phyloP scores from a whole-genome alignment of 2,888 invertebrate genomes.

The Alsophila aescularia region DNA sequence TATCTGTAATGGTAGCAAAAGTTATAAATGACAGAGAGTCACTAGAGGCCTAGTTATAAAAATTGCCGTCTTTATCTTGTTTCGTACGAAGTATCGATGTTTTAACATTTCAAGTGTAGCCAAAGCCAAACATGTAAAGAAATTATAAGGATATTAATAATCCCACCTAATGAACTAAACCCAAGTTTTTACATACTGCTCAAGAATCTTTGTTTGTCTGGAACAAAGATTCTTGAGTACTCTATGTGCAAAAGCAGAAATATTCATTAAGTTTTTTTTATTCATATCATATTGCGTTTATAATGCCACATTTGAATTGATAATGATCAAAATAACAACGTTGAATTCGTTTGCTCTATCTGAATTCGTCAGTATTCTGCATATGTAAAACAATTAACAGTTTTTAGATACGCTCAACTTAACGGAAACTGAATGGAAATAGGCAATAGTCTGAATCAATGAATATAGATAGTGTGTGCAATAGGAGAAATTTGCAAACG shows the following conservation, averaged over 20 bases:
- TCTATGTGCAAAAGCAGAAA: constrained; percentile 9
- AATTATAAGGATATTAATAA: too few species aligned
- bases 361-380: constrained; percentile 18
- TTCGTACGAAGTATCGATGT: too few species aligned
- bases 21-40: too few species aligned
- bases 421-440: constrained; percentile 4
- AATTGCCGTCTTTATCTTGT: too few species aligned
- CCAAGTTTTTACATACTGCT: background rate
- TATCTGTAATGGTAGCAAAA: too few species aligned
- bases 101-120: too few species aligned
- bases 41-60: too few species aligned
- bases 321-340: constrained; percentile 22
- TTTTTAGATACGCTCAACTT: constrained; percentile 4
- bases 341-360: constrained; percentile 5
- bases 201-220: constrained; percentile 12
- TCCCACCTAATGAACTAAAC: too few species aligned
- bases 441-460: background rate
- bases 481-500: too few species aligned
- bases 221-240: too few species aligned
- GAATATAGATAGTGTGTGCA: too few species aligned
- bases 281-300: constrained; percentile 23
- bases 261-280: constrained; percentile 24
- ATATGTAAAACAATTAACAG: constrained; percentile 10
- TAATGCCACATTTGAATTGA: constrained; percentile 30
- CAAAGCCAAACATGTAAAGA: too few species aligned